These are phyloP conservation scores for Lucilia sericata DNA, from an alignment of 1,140 invertebrate genomes.

Conservation along the genomic window DNA sequence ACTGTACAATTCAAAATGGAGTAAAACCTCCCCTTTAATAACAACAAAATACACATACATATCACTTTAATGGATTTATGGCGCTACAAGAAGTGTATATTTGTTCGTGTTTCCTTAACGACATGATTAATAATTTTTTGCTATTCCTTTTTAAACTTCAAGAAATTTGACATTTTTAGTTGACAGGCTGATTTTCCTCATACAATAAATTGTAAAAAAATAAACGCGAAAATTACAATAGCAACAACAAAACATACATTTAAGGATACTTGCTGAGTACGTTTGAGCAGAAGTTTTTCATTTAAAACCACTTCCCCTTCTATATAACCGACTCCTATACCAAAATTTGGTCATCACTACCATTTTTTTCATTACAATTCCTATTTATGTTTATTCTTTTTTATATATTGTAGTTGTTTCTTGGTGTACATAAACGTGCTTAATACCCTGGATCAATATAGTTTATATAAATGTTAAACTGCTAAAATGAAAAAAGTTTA, in stretches of 20 bases:
- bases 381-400: neutral
- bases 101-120: neutral
- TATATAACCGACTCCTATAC: neutral
- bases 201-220: constrained; percentile 1
- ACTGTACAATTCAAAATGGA: too few species aligned
- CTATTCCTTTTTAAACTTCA: neutral
- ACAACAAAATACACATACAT: too few species aligned
- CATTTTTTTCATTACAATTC: constrained; percentile 20
- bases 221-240: neutral
- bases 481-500: constrained; percentile 18
- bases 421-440: neutral
- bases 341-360: neutral
- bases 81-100: neutral
- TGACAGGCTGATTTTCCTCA: constrained; percentile 18
- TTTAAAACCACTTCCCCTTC: neutral
- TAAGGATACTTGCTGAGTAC: neutral
- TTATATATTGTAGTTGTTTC: neutral
- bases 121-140: constrained; percentile 31
- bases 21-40: too few species aligned
- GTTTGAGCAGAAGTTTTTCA: neutral
- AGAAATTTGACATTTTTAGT: constrained; percentile 33
- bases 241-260: neutral
- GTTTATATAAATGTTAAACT: constrained; percentile 14
- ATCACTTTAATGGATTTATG: neutral
- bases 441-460: constrained; percentile 20